Evolutionary conservation across 1,140 invertebrate genomes (phyloP).

Genomic region (Heliconius himera): DNA sequence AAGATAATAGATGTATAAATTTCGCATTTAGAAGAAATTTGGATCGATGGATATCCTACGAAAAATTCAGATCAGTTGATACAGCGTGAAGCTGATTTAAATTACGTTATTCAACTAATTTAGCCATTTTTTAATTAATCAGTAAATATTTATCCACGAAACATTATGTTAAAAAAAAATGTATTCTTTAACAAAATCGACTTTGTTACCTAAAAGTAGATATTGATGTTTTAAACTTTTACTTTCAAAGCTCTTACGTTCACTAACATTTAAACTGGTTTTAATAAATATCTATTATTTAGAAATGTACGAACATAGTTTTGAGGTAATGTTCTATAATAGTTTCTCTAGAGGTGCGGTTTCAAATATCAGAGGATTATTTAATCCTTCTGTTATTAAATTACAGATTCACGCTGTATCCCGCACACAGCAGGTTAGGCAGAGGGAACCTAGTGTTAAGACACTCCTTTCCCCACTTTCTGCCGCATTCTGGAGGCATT

Average conservation of each 20-base stretch:
- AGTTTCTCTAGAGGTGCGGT: not conserved
- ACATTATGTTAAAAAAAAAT: not conserved
- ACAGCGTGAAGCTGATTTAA: too few species aligned
- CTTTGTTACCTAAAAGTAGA: constrained; percentile 8
- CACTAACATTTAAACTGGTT: constrained; percentile 1
- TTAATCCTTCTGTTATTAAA: not conserved
- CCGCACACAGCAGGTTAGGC: too few species aligned
- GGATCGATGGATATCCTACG: too few species aligned
- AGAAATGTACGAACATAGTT: not conserved
- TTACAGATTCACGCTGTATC: too few species aligned
- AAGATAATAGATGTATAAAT: too few species aligned
- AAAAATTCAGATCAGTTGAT: too few species aligned
- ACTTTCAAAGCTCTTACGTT: constrained; percentile 4
- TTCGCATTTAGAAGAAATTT: too few species aligned
- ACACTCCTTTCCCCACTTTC: too few species aligned
- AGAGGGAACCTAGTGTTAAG: too few species aligned
- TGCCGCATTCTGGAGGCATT: too few species aligned
- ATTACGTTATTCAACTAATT: too few species aligned
- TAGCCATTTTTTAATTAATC: too few species aligned
- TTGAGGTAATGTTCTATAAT: constrained; percentile 2
- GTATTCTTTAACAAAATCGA: not conserved
- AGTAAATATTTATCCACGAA: not conserved
- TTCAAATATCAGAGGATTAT: not conserved
- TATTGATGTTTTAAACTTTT: not conserved
- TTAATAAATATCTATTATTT: constrained; percentile 7